Conservation (phyloP, 2,888 invertebrate genomes). For the Gisinianus flammeolus region DNA sequence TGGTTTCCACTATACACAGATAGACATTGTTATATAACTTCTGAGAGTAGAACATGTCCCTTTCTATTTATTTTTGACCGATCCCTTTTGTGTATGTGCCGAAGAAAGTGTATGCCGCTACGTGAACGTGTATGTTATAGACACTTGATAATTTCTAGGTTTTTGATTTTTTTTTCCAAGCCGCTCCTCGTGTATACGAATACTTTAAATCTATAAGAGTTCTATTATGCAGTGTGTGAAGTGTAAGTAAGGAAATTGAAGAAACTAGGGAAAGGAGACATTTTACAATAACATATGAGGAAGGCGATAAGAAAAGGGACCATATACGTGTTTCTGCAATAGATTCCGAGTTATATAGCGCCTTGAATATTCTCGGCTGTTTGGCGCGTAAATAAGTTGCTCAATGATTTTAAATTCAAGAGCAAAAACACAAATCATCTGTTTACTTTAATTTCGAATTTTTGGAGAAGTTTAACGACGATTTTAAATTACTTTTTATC, state of each 20-base stretch:
- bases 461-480: too few species aligned
- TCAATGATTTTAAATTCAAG: too few species aligned
- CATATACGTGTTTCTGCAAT: too few species aligned
- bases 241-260: neutral
- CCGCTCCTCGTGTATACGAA: neutral
- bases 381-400: too few species aligned
- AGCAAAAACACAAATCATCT: too few species aligned
- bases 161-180: neutral
- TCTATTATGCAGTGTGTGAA: neutral
- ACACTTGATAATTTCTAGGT: neutral
- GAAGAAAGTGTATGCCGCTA: neutral
- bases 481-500: too few species aligned
- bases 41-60: neutral
- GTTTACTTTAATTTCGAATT: too few species aligned
- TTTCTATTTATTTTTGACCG: constrained; percentile 4
- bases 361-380: too few species aligned
- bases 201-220: neutral
- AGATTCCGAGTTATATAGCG: too few species aligned
- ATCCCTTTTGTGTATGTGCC: neutral
- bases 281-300: too few species aligned
- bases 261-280: neutral
- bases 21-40: neutral
- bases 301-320: too few species aligned
- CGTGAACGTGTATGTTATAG: neutral
- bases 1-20: neutral